Evolutionary conservation across 1,140 invertebrate species (phyloP).

Genomic region (Drosophila baimaii): DNA sequence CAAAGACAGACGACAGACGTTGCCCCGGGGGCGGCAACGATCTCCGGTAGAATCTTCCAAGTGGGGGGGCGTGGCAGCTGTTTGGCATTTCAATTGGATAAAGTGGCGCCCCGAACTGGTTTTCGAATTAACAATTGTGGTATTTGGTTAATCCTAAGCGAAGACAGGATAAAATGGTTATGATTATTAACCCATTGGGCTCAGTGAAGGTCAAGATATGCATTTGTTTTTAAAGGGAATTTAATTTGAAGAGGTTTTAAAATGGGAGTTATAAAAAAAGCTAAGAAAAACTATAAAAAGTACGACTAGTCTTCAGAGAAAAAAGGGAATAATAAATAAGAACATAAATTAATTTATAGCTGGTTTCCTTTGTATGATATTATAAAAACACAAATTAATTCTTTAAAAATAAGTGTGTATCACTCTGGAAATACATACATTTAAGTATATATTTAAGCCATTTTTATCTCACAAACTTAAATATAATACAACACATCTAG

Average conservation of each 20-base stretch:
- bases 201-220: not conserved
- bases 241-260: no score
- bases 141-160: slow-evolving; percentile 42
- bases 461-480: no score
- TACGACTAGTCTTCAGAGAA: no score
- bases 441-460: no score
- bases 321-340: not conserved
- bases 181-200: slow-evolving; percentile 43
- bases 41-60: slow-evolving; percentile 18
- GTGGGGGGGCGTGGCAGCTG: slow-evolving; percentile 49
- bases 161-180: slow-evolving; percentile 18
- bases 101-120: slow-evolving; percentile 76
- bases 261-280: no score
- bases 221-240: slow-evolving; percentile 6
- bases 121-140: slow-evolving; percentile 50
- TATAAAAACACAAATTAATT: not conserved
- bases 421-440: no score
- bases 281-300: no score
- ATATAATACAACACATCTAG: not conserved
- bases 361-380: not conserved
- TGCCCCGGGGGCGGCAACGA: slow-evolving; percentile 10
- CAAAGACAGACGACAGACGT: slow-evolving; percentile 5
- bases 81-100: slow-evolving; percentile 79
- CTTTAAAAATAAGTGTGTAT: no score
- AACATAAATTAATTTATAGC: not conserved